These are phyloP conservation scores for Paracentrotus lividus DNA, from an alignment of 53 echinoderm and acorn worm genomes.

Conservation along the genomic window DNA sequence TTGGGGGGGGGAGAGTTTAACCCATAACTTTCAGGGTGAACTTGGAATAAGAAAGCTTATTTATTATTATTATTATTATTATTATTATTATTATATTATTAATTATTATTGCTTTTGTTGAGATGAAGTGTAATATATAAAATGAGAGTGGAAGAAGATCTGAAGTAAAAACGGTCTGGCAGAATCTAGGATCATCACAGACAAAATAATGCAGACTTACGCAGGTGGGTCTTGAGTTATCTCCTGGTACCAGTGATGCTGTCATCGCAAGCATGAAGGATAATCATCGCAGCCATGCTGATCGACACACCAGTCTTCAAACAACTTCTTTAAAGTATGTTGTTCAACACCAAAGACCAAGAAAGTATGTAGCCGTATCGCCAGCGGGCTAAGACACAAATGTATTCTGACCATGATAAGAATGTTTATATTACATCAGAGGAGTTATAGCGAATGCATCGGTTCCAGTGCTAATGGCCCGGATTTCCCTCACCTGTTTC, in stretches of 20 bases:
- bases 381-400: neutral
- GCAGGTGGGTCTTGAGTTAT: neutral
- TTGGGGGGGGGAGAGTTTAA: no score
- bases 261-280: neutral
- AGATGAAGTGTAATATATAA: neutral
- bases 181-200: no score
- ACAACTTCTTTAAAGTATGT: neutral
- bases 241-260: constrained; percentile 1
- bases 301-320: neutral
- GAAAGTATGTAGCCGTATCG: neutral
- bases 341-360: neutral
- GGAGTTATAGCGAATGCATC: neutral
- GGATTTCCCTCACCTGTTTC: neutral
- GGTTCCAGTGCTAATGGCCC: neutral
- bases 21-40: no score
- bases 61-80: no score
- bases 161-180: neutral
- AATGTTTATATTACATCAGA: neutral
- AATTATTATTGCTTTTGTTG: no score
- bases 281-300: neutral
- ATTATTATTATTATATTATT: no score
- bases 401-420: neutral
- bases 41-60: no score
- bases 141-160: neutral
- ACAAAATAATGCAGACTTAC: no score